Conservation (phyloP, 2,113 vertebrate genomes). For the Serilophus lunatus region DNA sequence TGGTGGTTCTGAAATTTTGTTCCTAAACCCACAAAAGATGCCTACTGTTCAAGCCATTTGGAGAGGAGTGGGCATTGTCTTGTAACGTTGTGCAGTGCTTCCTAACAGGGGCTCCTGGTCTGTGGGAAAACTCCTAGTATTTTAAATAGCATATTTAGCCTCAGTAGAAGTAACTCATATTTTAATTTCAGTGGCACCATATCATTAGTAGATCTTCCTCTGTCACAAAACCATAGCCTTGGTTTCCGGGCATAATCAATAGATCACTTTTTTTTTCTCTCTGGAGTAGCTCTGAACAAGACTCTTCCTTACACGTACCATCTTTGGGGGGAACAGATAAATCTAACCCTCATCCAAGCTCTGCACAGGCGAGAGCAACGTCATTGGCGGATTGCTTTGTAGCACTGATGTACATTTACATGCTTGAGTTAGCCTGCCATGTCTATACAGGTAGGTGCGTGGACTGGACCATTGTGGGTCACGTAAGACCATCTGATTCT, state of each 20-base stretch:
- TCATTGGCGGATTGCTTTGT: not conserved
- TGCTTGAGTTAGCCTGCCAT: not conserved
- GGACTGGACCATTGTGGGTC: not conserved
- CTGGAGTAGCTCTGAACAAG: not conserved
- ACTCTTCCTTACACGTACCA: not conserved
- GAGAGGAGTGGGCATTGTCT: not conserved
- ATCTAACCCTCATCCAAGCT: not conserved
- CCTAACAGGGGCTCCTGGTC: not conserved
- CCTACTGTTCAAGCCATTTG: not conserved
- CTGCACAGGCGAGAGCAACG: not conserved
- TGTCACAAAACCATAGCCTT: not conserved
- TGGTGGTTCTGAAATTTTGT: not conserved
- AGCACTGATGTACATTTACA: not conserved
- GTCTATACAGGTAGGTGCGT: not conserved
- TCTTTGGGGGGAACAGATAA: not conserved
- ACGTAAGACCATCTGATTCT: not conserved
- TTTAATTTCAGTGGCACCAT: not conserved
- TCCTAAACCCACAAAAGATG: rapidly evolving
- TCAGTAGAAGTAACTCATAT: not conserved
- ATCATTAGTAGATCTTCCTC: not conserved
- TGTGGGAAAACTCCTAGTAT: not conserved
- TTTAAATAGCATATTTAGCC: not conserved
- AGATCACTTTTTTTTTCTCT: not conserved
- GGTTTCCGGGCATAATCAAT: not conserved
- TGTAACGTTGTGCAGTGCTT: too few species aligned